These are phyloP conservation scores for Campodea augens DNA, from an alignment of 1,140 invertebrate species.

Conservation along the genomic window DNA sequence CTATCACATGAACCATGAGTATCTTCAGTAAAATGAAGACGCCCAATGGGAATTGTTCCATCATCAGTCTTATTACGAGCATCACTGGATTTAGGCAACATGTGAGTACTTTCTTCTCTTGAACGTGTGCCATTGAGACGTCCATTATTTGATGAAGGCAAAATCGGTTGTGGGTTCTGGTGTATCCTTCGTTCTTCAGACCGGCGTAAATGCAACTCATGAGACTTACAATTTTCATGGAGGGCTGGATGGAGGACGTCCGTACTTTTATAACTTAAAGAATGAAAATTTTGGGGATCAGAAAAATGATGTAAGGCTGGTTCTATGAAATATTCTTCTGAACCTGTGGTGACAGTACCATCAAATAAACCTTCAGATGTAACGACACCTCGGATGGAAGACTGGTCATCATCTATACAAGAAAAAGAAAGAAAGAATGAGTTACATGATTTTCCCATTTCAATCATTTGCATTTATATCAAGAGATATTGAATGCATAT, in stretches of 20 bases:
- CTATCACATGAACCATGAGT: no score
- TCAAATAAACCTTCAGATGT: constrained; percentile 29
- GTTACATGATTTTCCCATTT: no score
- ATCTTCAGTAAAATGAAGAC: no score
- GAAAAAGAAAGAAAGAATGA: neutral
- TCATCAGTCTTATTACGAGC: no score
- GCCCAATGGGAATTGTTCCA: no score
- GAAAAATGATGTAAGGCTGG: constrained; percentile 15
- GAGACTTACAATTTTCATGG: constrained; percentile 14
- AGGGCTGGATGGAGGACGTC: constrained; percentile 46
- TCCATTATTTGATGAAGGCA: no score
- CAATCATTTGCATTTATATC: no score
- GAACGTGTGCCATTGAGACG: no score
- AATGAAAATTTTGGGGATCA: constrained; percentile 38
- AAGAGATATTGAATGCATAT: no score
- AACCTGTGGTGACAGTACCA: constrained; percentile 23
- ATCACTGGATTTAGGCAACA: no score
- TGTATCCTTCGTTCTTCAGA: constrained; percentile 1
- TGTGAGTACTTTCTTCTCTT: no score
- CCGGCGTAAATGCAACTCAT: constrained; percentile 14
- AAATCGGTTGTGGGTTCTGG: no score
- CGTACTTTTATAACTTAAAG: constrained; percentile 59
- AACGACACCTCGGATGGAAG: constrained; percentile 24
- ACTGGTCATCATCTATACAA: constrained; percentile 9
- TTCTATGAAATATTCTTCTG: constrained; percentile 29